These are phyloP conservation scores for Oxycera nigricornis DNA, from an alignment of 2,888 invertebrate species.

Conservation along the genomic window DNA sequence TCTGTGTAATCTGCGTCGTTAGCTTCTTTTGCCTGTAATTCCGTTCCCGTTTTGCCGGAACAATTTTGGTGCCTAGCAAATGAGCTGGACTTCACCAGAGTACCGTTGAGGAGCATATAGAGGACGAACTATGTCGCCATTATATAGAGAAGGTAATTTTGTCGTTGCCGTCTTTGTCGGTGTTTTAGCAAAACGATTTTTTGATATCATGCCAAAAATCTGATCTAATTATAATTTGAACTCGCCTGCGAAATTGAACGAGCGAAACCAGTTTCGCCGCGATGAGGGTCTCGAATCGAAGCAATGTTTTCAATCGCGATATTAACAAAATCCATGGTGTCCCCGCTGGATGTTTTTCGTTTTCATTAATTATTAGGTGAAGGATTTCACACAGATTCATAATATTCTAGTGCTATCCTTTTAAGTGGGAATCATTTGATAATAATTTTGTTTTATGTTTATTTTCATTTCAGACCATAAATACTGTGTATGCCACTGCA, in stretches of 20 bases:
- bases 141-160: conserved; percentile 29
- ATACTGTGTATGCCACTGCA: conserved; percentile 19
- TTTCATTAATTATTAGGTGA: neutral
- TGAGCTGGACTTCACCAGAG: neutral
- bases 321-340: conserved; percentile 9
- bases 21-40: neutral
- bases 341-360: conserved; percentile 14
- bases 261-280: conserved; percentile 1
- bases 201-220: conserved; percentile 34
- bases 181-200: conserved; percentile 2
- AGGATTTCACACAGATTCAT: too few relatives aligned
- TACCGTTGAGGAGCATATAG: neutral
- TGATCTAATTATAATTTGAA: conserved; percentile 35
- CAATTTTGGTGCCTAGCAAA: neutral
- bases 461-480: conserved; percentile 12
- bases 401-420: neutral
- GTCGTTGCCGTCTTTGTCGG: neutral
- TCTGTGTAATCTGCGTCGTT: conserved; percentile 2
- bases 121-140: conserved; percentile 24
- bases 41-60: neutral
- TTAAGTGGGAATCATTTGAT: neutral
- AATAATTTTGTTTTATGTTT: neutral
- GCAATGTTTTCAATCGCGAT: conserved; percentile 21
- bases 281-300: conserved; percentile 1
- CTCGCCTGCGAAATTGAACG: conserved; percentile 3